A percentile compares a stretch with the other conserved stretches of the same genome.
These are phyloP conservation scores for Oxystoma pomonae DNA, from an alignment of 2,888 invertebrate species.

Conservation along the genomic window DNA sequence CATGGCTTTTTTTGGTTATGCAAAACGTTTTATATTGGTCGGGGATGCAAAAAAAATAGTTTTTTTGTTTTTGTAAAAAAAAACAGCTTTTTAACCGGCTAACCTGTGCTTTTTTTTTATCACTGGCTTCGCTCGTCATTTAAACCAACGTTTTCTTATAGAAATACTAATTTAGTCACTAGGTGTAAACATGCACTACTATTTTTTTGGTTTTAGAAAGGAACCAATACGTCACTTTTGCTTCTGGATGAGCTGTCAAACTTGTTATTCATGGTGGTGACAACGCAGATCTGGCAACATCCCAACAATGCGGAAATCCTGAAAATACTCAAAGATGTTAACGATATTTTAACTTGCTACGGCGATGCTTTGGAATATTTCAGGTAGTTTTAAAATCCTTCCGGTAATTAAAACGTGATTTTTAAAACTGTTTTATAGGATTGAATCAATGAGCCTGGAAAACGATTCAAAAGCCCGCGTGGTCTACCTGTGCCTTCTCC, in stretches of 20 bases:
- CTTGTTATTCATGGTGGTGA: slow-evolving; percentile 54
- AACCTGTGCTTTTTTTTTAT: too few relatives aligned
- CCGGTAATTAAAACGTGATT: too few relatives aligned
- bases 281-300: slow-evolving; percentile 55
- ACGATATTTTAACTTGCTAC: slow-evolving; percentile 54
- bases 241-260: slow-evolving; percentile 51
- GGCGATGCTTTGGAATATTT: slow-evolving; percentile 56
- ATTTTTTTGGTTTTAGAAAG: slow-evolving; percentile 50
- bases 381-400: slow-evolving; percentile 44
- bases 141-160: too few relatives aligned
- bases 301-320: slow-evolving; percentile 48
- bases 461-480: slow-evolving; percentile 39
- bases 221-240: slow-evolving; percentile 49
- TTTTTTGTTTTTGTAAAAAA: too few relatives aligned
- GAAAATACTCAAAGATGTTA: slow-evolving; percentile 53
- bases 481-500: slow-evolving; percentile 49
- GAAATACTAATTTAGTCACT: too few relatives aligned
- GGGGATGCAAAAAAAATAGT: too few relatives aligned
- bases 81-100: too few relatives aligned
- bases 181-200: too few relatives aligned
- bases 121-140: too few relatives aligned
- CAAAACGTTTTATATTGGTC: too few relatives aligned
- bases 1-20: too few relatives aligned
- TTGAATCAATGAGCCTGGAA: slow-evolving; percentile 39
- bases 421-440: slow-evolving; percentile 36